Conservation (phyloP, 2,888 invertebrate species). For the Heteromurus nitidus region DNA sequence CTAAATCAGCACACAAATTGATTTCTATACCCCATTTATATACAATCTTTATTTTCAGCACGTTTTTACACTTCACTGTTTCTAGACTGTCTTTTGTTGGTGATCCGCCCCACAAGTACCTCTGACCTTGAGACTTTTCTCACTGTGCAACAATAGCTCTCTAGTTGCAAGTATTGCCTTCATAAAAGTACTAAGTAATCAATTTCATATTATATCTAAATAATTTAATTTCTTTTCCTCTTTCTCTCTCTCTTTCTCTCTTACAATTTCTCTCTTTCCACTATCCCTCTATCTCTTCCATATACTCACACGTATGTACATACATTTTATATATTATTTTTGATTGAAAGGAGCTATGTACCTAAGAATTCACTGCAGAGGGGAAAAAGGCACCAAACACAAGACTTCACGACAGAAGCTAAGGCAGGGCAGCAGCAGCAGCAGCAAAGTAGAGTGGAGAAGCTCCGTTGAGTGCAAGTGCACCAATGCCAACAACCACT, state of each 20-base stretch:
- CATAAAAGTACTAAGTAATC: conserved; percentile 3
- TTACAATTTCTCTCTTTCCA: neutral
- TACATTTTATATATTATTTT: neutral
- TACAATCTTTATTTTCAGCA: too few species aligned
- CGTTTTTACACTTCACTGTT: neutral
- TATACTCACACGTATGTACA: too few species aligned
- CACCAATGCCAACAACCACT: conserved; percentile 7
- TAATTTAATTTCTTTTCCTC: too few species aligned
- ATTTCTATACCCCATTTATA: too few species aligned
- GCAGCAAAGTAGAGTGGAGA: too few species aligned
- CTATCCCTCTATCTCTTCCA: neutral
- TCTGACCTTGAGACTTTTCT: conserved; percentile 21
- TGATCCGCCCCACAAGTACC: too few species aligned
- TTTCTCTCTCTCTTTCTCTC: neutral
- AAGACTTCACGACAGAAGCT: conserved; percentile 41
- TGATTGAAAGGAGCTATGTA: conserved; percentile 9
- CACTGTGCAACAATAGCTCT: conserved; percentile 1
- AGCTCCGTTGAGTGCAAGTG: conserved; percentile 20
- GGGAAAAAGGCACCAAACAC: conserved; percentile 39
- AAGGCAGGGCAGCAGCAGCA: conserved; percentile 58
- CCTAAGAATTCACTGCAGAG: conserved; percentile 32
- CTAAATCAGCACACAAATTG: too few species aligned
- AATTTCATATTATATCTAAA: conserved; percentile 19
- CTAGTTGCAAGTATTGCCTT: neutral
- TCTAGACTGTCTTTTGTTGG: neutral